Evolutionary conservation across 1,140 invertebrate genomes (phyloP), one percentile per base, ranked within the genome.

Genomic region (Phocides pigmalion): DNA sequence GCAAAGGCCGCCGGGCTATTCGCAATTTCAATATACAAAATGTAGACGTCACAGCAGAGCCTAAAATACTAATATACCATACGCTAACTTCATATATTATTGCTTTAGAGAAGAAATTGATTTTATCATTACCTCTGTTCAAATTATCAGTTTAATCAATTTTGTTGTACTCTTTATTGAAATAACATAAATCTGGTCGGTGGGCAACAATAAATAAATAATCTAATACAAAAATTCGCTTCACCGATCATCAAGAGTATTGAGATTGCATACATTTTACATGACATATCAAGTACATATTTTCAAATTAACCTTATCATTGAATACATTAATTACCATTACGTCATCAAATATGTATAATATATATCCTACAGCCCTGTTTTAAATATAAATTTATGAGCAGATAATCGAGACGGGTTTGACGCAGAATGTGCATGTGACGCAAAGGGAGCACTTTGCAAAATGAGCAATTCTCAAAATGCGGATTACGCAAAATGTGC

Each of bases 181-280:
- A 62, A 70, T 67, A 72, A 72, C 56, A 68, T 37, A 58, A 37
- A 17, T 6, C 28, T 44, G 32, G 51, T 84, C 79, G 82, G 79
- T 82, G 79, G 82, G 77, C 65, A 28, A 70, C 64, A 39, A 63
- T 72, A 50, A 74, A 78, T 79, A 79, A 72, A 66, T 66, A 64
- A 80, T 63, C 64, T 75, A 68, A 77, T 68, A 68, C 54, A 76
- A 72, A 35, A 74, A 64, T 35, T 72, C 54, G 63, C 61, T 66
- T 44, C 47, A 70, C 47, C 64, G 44, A 68, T 65, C 64, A 72
- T 58, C 67, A 59, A 63, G 69, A 78, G 58, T 72, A 78, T 74
- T 71, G 70, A 71, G 68, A 72, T 73, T 72, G 64, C 59, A 47
- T 72, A 70, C 51, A 58, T 53, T 59, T 59, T 28, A 63, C 42